A percentile compares a stretch with the other conserved stretches of the same genome.
Evolutionary conservation across 2,113 vertebrate species (phyloP).

Genomic region (Stigmatopora argus): DNA sequence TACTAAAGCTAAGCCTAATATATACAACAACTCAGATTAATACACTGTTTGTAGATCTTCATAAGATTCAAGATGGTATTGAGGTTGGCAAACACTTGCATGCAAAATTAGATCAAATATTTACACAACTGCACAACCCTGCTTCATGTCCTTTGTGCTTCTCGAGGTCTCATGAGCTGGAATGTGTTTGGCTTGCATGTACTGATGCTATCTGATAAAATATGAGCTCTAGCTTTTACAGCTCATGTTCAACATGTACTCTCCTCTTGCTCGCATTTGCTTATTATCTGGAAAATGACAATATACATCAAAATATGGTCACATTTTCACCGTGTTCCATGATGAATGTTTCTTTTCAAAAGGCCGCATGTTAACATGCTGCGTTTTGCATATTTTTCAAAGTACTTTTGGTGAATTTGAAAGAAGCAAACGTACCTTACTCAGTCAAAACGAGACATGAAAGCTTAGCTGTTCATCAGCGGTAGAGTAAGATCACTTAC

Average conservation of each 20-base stretch:
- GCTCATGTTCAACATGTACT: conserved; percentile 4
- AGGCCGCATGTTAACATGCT: conserved; percentile 50
- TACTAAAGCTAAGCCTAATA: conserved; percentile 8
- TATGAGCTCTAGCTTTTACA: background rate
- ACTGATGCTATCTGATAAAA: conserved; percentile 1
- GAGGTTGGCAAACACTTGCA: background rate
- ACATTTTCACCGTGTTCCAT: conserved; percentile 23
- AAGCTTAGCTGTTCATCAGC: conserved; percentile 55
- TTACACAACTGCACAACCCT: background rate
- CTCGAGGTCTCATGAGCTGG: conserved; percentile 30
- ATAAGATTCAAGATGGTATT: background rate
- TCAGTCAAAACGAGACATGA: conserved; percentile 30
- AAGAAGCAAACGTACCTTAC: conserved; percentile 26
- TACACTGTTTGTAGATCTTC: conserved; percentile 3
- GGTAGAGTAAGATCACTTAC: conserved; percentile 27
- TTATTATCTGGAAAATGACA: conserved; percentile 2
- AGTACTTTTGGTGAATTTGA: conserved; percentile 48
- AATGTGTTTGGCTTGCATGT: conserved; percentile 9
- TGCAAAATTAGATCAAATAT: background rate
- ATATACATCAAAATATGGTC: conserved; percentile 26
- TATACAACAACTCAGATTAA: background rate
- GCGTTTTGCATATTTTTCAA: conserved; percentile 18
- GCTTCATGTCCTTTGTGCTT: conserved; percentile 1
- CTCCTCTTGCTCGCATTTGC: background rate
- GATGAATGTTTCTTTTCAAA: conserved; percentile 40